These are phyloP conservation scores for Agrotis clavis DNA, from an alignment of 2,888 invertebrate species.

Conservation along the genomic window DNA sequence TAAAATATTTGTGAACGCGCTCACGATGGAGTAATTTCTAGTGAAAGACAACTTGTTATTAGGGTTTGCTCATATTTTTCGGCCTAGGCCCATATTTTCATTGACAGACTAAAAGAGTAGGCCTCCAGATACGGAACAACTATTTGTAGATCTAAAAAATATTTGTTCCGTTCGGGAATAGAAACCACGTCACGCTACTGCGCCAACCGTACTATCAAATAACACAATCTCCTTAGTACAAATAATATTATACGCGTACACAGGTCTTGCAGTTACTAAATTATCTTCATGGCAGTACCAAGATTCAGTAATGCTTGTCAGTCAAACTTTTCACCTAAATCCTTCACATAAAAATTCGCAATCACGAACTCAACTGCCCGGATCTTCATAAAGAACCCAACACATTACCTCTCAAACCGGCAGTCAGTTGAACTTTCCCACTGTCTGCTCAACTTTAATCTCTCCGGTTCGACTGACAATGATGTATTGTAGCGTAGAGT, in stretches of 20 bases:
- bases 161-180: too few relatives aligned
- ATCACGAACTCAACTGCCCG: background rate
- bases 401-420: slow-evolving; percentile 30
- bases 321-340: slow-evolving; percentile 1
- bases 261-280: background rate
- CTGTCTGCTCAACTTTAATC: slow-evolving; percentile 58
- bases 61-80: too few relatives aligned
- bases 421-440: slow-evolving; percentile 61
- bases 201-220: too few relatives aligned
- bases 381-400: slow-evolving; percentile 14
- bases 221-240: too few relatives aligned
- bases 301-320: background rate
- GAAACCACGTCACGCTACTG: too few relatives aligned
- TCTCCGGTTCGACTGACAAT: slow-evolving; percentile 77
- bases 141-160: too few relatives aligned
- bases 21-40: too few relatives aligned
- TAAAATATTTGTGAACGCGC: too few relatives aligned
- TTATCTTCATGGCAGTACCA: background rate
- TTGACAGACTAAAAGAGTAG: too few relatives aligned
- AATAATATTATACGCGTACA: background rate
- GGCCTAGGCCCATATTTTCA: too few relatives aligned
- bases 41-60: too few relatives aligned
- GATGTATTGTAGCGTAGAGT: slow-evolving; percentile 85
- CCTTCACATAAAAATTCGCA: slow-evolving; percentile 10
- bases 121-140: too few relatives aligned